phyloP scores from a whole-genome alignment of 2,888 invertebrate species.

The Isotomurus palustris region DNA sequence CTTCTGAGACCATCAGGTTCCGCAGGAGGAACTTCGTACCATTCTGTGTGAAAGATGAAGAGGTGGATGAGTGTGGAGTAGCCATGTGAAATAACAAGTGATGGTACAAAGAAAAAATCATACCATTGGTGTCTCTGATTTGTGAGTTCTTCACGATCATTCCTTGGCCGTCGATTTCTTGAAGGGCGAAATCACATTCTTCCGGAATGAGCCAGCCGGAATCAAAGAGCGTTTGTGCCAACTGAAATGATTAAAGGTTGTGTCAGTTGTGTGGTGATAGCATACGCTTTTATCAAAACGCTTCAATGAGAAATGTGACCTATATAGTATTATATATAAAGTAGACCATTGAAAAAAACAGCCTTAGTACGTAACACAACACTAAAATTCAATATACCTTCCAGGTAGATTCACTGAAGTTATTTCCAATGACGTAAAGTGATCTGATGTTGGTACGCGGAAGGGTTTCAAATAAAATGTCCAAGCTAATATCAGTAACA shows the following conservation, averaged over 20 bases:
- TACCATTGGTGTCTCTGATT: conserved; percentile 33
- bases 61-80: too few species aligned
- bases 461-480: conserved; percentile 30
- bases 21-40: conserved; percentile 41
- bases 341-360: not conserved
- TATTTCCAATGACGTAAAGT: conserved; percentile 42
- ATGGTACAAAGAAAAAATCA: not conserved
- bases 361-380: too few species aligned
- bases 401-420: conserved; percentile 29
- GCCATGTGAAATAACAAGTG: too few species aligned
- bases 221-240: conserved; percentile 26
- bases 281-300: not conserved
- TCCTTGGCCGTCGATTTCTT: conserved; percentile 26
- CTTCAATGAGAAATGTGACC: not conserved
- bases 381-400: too few species aligned
- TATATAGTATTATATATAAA: not conserved
- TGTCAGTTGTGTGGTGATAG: too few species aligned
- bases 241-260: conserved; percentile 8
- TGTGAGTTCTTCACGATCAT: conserved; percentile 37
- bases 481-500: conserved; percentile 25
- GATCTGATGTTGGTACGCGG: conserved; percentile 25
- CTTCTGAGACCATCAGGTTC: conserved; percentile 22
- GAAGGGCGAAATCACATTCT: conserved; percentile 30
- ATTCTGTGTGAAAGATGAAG: conserved; percentile 21
- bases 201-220: conserved; percentile 13